Percentiles rank a stretch among this genome's conserved stretches.
Conservation (phyloP, 2,888 invertebrate genomes). For the Xestobium rufovillosum region DNA sequence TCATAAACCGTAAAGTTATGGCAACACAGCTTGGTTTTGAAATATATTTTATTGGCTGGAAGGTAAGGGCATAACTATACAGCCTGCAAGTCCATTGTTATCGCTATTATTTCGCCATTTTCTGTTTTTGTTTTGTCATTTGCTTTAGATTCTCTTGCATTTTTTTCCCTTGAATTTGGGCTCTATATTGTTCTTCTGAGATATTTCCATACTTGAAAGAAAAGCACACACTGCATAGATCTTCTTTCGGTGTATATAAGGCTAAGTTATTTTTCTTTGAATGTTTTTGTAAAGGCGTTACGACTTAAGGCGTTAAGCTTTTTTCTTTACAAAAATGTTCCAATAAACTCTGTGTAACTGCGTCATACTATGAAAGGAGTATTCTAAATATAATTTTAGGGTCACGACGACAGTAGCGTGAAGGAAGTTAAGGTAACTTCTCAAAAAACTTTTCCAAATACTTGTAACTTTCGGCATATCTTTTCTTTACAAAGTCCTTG, state of each 20-base stretch:
- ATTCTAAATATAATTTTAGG: constrained; percentile 21
- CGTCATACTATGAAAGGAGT: constrained; percentile 15
- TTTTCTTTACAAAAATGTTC: constrained; percentile 14
- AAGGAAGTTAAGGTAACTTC: constrained; percentile 10
- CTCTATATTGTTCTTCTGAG: constrained; percentile 11
- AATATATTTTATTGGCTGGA: constrained; percentile 23
- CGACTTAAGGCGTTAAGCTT: constrained; percentile 11
- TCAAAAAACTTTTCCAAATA: constrained; percentile 12
- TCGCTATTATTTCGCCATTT: constrained; percentile 19
- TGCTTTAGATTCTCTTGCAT: constrained; percentile 17
- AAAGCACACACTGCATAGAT: constrained; percentile 21
- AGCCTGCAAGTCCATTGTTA: constrained; percentile 25
- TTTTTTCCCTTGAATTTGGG: constrained; percentile 16
- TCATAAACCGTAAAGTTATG: constrained; percentile 30
- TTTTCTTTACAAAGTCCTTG: constrained; percentile 10
- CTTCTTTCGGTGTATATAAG: constrained; percentile 20
- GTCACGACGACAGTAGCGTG: constrained; percentile 17
- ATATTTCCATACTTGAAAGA: constrained; percentile 13
- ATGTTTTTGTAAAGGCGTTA: constrained; percentile 15
- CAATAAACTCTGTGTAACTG: constrained; percentile 20
- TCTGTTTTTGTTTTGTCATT: constrained; percentile 19
- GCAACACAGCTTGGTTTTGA: constrained; percentile 27
- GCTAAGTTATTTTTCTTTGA: constrained; percentile 19
- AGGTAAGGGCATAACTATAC: constrained; percentile 23
- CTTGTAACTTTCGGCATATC: constrained; percentile 10